Conservation (phyloP, 2,113 vertebrate species). For the Microtus ochrogaster region DNA sequence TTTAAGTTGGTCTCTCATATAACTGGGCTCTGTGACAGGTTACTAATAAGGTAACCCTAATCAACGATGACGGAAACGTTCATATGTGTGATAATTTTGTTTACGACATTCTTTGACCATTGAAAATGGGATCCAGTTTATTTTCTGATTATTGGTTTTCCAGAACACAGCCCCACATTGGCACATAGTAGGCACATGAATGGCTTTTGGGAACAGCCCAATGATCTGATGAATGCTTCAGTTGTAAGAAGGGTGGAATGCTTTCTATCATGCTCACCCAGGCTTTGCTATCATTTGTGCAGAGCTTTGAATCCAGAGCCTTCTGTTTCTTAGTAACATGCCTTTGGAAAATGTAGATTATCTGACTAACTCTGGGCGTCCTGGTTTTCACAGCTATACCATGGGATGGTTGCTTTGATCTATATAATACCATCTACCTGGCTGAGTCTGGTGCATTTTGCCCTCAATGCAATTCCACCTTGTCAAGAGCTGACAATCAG, state of each 20-base stretch:
- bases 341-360: constrained; percentile 14
- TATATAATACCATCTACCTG: neutral
- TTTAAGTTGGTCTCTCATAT: neutral
- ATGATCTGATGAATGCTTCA: neutral
- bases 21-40: neutral
- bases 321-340: neutral
- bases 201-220: neutral
- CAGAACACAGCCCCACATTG: neutral
- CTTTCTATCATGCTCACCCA: neutral
- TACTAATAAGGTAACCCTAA: neutral
- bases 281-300: neutral
- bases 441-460: neutral
- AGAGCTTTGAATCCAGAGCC: constrained; percentile 16
- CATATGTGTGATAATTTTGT: neutral
- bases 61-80: neutral
- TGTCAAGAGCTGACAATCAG: constrained; percentile 30
- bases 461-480: constrained; percentile 19
- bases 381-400: neutral
- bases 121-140: neutral
- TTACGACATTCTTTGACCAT: neutral
- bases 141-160: neutral
- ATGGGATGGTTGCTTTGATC: neutral
- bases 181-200: neutral
- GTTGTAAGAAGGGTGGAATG: neutral
- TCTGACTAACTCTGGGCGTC: neutral